These are phyloP conservation scores for Penaeus chinensis DNA, from an alignment of 1,140 invertebrate species.

Conservation along the genomic window DNA sequence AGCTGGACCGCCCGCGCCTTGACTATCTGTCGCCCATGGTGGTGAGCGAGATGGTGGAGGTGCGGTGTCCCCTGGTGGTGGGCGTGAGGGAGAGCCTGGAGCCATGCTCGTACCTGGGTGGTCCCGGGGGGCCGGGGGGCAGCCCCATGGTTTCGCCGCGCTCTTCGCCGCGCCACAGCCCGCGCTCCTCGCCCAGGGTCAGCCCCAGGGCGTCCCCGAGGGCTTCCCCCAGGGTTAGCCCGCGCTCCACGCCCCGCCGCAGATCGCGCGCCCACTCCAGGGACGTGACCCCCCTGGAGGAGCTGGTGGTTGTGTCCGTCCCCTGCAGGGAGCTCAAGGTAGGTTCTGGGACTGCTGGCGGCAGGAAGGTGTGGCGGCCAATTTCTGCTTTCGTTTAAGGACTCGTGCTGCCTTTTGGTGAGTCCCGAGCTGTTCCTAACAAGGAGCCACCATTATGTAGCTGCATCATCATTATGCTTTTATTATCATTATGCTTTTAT, in stretches of 20 bases:
- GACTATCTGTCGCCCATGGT: constrained; percentile 48
- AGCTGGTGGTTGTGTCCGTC: constrained; percentile 61
- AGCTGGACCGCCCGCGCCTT: neutral
- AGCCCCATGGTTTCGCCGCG: constrained; percentile 27
- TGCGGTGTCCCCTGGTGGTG: constrained; percentile 30
- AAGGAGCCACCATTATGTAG: no score
- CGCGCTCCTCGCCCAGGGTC: constrained; percentile 39
- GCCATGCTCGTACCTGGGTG: constrained; percentile 46
- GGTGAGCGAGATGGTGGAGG: constrained; percentile 46
- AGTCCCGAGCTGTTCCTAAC: no score
- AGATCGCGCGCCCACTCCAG: constrained; percentile 53
- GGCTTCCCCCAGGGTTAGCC: constrained; percentile 34
- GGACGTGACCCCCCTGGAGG: constrained; percentile 40
- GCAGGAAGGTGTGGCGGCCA: neutral
- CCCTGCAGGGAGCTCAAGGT: constrained; percentile 62
- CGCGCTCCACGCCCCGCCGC: constrained; percentile 46
- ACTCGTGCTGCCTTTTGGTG: no score
- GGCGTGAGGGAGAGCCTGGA: constrained; percentile 34
- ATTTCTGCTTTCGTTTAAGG: no score
- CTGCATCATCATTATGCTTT: no score
- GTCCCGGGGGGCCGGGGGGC: constrained; percentile 18
- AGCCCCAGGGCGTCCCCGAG: constrained; percentile 42
- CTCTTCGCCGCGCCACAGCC: constrained; percentile 30
- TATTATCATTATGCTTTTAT: no score
- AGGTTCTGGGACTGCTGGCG: neutral